phyloP scores from a whole-genome alignment of 2,797 vertebrate species.

The Hyperoplus immaculatus region DNA sequence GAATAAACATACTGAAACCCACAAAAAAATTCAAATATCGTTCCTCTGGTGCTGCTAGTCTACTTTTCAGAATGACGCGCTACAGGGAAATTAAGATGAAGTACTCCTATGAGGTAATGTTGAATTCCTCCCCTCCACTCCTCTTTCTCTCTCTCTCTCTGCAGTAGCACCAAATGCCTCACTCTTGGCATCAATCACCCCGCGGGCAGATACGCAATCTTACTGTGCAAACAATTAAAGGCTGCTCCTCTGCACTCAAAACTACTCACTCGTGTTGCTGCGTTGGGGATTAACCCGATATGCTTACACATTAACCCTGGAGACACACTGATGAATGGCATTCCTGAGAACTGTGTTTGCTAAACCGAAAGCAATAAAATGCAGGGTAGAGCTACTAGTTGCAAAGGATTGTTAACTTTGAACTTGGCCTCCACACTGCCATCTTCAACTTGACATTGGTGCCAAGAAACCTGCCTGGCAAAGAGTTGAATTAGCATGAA shows the following conservation, averaged over 20 bases:
- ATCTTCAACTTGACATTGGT: slow-evolving; percentile 29
- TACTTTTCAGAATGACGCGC: slow-evolving; percentile 22
- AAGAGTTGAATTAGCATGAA: not conserved
- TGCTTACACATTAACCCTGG: slow-evolving; percentile 74
- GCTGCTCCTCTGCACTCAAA: slow-evolving; percentile 73
- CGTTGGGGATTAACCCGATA: slow-evolving; percentile 71
- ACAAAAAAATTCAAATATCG: not conserved
- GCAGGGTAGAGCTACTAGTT: slow-evolving; percentile 39
- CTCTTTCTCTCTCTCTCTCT: slow-evolving; percentile 25
- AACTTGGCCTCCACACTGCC: slow-evolving; percentile 38
- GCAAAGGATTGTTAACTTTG: slow-evolving; percentile 47
- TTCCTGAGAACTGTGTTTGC: slow-evolving; percentile 67
- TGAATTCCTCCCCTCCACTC: slow-evolving; percentile 32
- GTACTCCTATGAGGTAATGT: slow-evolving; percentile 50
- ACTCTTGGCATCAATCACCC: slow-evolving; percentile 68
- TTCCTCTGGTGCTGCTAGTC: not conserved
- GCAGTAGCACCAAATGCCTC: slow-evolving; percentile 59
- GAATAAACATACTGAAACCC: not conserved
- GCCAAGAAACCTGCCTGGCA: not conserved
- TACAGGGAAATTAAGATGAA: slow-evolving; percentile 36
- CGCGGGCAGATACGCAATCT: slow-evolving; percentile 75
- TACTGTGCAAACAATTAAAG: slow-evolving; percentile 82
- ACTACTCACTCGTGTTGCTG: slow-evolving; percentile 68
- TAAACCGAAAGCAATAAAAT: slow-evolving; percentile 54
- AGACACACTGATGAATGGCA: slow-evolving; percentile 62